Evolutionary conservation across 2,888 invertebrate genomes (phyloP), one percentile per base, ranked within the genome.

Genomic region (Hermaeophaga mercurialis): DNA sequence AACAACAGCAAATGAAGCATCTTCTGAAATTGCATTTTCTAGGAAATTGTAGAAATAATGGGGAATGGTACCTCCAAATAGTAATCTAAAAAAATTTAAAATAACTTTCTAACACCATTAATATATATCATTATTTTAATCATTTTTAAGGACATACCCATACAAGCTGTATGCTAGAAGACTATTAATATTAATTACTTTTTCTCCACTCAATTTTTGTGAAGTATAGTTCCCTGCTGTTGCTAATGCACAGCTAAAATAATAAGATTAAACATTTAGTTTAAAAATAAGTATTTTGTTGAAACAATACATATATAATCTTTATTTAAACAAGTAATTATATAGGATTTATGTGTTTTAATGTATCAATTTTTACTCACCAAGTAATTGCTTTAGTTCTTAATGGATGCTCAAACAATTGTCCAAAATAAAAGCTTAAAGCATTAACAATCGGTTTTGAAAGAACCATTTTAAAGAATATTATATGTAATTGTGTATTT

Each of bases 31-130:
- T 24, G 84, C 64, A 46, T 78, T 78, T 62, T 89, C 88, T 39
- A 88, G 70, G 26, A 82, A 78, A 61, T 80, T 79, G 70, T 89
- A 90, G 74, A 91, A 91, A 70, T 85, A 89, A 75, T 91, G 91
- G 0, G 91, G 91, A 2, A 91, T 78, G 1, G 88, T 83, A 19
- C 91, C 91, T 50, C 90, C 91, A 75, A 91, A 90, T n/a, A 90
- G 70, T 38, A 91, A 79, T 43, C 90, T 90, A 76, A 36, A 75
- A 63, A 11, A n/a, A 19, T 34, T 14, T 11, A 2, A 11, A 6
- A 34, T 15, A 12, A 34, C 11, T 34, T 2, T 11, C 34, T 34
- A 3, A 14, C 34, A 19, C 39, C 7, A 31, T 1, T 26, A 11
- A 31, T 31, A 2, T 31, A n/a, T 31, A 9, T 19, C 6, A 39